Percentiles rank a stretch among this genome's conserved stretches.
Evolutionary conservation across 2,113 vertebrate genomes (phyloP).

Genomic region (Syngnathus floridae): DNA sequence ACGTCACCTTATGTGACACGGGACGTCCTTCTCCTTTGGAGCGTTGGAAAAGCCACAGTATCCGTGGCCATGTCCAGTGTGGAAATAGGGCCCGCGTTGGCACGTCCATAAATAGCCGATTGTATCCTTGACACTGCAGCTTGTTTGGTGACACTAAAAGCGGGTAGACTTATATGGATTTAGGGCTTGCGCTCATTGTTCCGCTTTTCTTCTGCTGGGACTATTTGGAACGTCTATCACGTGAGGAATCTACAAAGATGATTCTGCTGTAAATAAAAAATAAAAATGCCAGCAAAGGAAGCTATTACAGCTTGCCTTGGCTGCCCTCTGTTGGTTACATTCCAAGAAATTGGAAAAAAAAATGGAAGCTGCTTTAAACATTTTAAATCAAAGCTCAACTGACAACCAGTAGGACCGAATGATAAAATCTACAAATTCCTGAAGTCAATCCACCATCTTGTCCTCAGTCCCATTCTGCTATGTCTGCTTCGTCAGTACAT

Average conservation of each 20-base stretch:
- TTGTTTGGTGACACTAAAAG: conserved; percentile 80
- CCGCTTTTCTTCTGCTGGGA: conserved; percentile 42
- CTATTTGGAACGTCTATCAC: conserved; percentile 63
- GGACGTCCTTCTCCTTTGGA: conserved; percentile 67
- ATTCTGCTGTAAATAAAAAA: conserved; percentile 25
- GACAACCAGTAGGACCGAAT: no score
- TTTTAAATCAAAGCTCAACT: conserved; percentile 27
- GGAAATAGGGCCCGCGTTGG: conserved; percentile 75
- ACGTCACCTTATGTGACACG: conserved; percentile 67
- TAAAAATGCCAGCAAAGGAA: conserved; percentile 19
- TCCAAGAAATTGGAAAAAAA: conserved; percentile 48
- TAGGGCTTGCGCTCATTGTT: conserved; percentile 23
- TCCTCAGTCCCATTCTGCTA: no score
- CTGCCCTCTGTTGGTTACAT: conserved; percentile 73
- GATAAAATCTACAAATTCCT: no score
- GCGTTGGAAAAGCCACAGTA: conserved; percentile 76
- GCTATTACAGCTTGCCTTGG: conserved; percentile 62
- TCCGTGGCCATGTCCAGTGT: conserved; percentile 75
- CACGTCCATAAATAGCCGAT: conserved; percentile 84
- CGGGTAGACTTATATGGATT: conserved; percentile 83
- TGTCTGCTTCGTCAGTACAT: no score
- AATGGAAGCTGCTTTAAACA: conserved; percentile 14
- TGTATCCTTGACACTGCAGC: conserved; percentile 77
- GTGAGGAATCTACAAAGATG: conserved; percentile 59
- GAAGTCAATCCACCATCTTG: background rate